Evolutionary conservation across 53 echinoderm and acorn worm species (phyloP).

Genomic region (Astropecten irregularis): DNA sequence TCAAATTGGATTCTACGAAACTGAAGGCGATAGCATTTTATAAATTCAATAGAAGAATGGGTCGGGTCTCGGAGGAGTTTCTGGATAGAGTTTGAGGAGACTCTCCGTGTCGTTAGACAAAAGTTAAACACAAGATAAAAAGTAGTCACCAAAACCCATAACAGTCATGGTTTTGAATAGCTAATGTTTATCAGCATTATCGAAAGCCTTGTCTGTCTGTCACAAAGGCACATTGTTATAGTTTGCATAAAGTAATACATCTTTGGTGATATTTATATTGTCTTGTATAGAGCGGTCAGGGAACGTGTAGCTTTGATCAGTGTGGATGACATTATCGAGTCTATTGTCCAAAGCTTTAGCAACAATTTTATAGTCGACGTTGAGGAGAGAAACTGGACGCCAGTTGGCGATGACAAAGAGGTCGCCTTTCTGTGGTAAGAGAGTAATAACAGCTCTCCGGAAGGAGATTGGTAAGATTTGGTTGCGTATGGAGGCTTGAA

Average conservation of each 20-base stretch:
- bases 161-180: neutral
- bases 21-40: neutral
- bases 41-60: neutral
- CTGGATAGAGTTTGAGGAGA: neutral
- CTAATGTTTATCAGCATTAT: neutral
- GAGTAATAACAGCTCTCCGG: no score
- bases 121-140: neutral
- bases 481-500: no score
- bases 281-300: slow-evolving; percentile 53
- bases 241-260: neutral
- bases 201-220: neutral
- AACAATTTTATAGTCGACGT: no score
- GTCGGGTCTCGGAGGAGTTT: neutral
- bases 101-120: neutral
- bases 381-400: no score
- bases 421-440: no score
- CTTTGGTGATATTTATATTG: slow-evolving; percentile 50
- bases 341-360: no score
- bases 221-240: neutral
- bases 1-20: neutral
- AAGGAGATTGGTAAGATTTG: no score
- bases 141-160: neutral
- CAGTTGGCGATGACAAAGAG: no score
- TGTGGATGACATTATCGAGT: no score
- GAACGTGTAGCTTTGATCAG: no score